phyloP scores from a whole-genome alignment of 2,888 invertebrate species.

The Campoplex capitator region DNA sequence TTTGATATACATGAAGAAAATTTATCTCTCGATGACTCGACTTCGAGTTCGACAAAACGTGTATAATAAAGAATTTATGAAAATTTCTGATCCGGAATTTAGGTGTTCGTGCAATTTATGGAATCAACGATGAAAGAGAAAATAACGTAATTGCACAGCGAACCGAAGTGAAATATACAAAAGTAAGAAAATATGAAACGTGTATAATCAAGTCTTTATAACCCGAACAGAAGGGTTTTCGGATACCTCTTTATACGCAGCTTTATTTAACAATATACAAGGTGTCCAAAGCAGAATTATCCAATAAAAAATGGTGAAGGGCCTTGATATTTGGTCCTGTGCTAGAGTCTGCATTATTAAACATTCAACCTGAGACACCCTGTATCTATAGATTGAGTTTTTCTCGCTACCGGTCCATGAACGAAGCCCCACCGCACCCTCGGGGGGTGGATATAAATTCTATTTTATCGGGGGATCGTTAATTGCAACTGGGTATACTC shows the following conservation, averaged over 20 bases:
- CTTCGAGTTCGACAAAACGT: neutral
- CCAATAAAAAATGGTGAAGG: neutral
- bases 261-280: neutral
- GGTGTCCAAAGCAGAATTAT: no score
- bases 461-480: constrained; percentile 73
- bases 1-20: constrained; percentile 8
- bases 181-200: constrained; percentile 33
- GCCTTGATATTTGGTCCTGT: constrained; percentile 1
- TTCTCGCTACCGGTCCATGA: constrained; percentile 52
- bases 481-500: constrained; percentile 71
- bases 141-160: constrained; percentile 47
- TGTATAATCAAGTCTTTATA: neutral
- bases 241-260: neutral
- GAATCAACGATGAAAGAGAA: constrained; percentile 16
- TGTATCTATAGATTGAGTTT: constrained; percentile 27
- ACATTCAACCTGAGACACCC: constrained; percentile 5
- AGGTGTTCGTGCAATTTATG: constrained; percentile 32
- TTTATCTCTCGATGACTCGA: neutral
- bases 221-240: neutral
- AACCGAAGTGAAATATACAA: constrained; percentile 17
- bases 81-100: constrained; percentile 29
- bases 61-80: neutral
- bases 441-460: constrained; percentile 68
- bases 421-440: constrained; percentile 32
- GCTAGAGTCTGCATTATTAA: neutral